Evolutionary conservation across 2,888 invertebrate species (phyloP).

Genomic region (Neelides folsomi): DNA sequence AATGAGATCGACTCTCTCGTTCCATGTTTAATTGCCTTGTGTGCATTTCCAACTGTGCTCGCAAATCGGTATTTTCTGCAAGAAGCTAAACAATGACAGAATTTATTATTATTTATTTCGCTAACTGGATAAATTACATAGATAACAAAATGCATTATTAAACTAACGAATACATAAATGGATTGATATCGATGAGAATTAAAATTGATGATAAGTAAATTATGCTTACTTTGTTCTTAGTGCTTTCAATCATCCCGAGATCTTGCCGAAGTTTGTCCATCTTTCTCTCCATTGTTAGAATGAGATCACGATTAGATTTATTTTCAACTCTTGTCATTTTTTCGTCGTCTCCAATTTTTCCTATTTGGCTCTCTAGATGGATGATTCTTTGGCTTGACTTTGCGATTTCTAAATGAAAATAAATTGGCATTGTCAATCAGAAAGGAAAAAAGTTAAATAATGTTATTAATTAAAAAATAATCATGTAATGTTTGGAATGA

Average conservation of each 20-base stretch:
- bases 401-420: slow-evolving; percentile 20
- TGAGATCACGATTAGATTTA: slow-evolving; percentile 21
- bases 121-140: no score
- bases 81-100: slow-evolving; percentile 11
- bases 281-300: slow-evolving; percentile 20
- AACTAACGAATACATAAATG: no score
- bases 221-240: slow-evolving; percentile 17
- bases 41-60: slow-evolving; percentile 13
- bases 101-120: no score
- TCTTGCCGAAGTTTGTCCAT: slow-evolving; percentile 25
- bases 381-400: slow-evolving; percentile 19
- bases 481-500: not conserved
- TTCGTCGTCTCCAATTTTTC: slow-evolving; percentile 13
- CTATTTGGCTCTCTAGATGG: slow-evolving; percentile 20
- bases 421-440: not conserved
- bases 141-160: no score
- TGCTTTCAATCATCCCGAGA: slow-evolving; percentile 22
- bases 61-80: slow-evolving; percentile 22
- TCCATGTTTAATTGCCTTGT: slow-evolving; percentile 17
- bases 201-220: no score
- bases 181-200: no score
- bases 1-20: slow-evolving; percentile 11
- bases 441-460: not conserved
- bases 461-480: not conserved
- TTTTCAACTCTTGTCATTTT: slow-evolving; percentile 17